Conservation (phyloP, 2,797 vertebrate species). For the Aeoliscus strigatus region DNA sequence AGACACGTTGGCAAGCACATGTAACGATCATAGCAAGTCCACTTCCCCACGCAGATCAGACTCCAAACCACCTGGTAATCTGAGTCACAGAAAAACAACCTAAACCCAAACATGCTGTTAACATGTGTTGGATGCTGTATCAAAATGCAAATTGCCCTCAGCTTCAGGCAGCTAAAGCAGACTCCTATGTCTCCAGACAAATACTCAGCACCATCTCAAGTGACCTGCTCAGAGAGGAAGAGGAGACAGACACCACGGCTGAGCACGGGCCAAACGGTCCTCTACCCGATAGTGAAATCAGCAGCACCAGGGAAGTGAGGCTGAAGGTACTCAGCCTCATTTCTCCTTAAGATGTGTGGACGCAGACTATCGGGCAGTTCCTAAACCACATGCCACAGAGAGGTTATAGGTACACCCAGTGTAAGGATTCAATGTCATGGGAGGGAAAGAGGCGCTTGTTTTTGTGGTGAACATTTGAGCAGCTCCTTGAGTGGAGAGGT, state of each 20-base stretch:
- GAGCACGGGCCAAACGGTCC: slow-evolving; percentile 28
- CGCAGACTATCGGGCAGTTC: slow-evolving; percentile 49
- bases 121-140: slow-evolving; percentile 27
- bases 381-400: slow-evolving; percentile 46
- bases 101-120: slow-evolving; percentile 6
- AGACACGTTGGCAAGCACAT: slow-evolving; percentile 15
- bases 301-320: slow-evolving; percentile 47
- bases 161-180: slow-evolving; percentile 20
- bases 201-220: slow-evolving; percentile 44
- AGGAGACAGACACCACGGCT: slow-evolving; percentile 38
- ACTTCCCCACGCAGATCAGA: slow-evolving; percentile 10
- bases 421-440: slow-evolving; percentile 42
- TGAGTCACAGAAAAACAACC: slow-evolving; percentile 4
- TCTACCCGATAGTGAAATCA: slow-evolving; percentile 54
- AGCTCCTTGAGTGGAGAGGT: slow-evolving; percentile 28
- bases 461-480: slow-evolving; percentile 38
- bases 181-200: slow-evolving; percentile 36
- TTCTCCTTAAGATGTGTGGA: slow-evolving; percentile 31
- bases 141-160: slow-evolving; percentile 15
- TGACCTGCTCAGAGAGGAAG: slow-evolving; percentile 40
- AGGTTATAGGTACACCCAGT: slow-evolving; percentile 32
- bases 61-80: slow-evolving; percentile 39
- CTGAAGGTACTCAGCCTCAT: slow-evolving; percentile 37
- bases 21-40: slow-evolving; percentile 5
- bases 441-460: slow-evolving; percentile 22